Conservation (phyloP, 2,113 vertebrate species). For the Willisornis vidua region DNA sequence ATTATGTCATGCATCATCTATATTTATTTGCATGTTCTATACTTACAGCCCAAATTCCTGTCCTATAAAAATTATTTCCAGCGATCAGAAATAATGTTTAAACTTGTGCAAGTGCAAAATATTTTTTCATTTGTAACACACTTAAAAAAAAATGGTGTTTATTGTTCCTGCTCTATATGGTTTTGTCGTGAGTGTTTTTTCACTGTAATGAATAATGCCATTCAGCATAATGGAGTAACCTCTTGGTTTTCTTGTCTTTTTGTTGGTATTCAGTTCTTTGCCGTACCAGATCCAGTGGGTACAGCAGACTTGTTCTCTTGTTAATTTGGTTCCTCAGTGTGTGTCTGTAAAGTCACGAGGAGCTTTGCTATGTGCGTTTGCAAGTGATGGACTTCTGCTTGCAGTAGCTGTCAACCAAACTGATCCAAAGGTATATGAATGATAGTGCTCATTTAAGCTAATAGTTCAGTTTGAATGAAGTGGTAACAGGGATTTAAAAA, state of each 20-base stretch:
- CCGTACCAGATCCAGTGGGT: constrained; percentile 81
- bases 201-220: not conserved
- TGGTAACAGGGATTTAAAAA: not conserved
- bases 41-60: accelerated
- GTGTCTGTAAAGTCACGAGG: constrained; percentile 88
- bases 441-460: not conserved
- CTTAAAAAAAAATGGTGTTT: not conserved
- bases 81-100: not conserved
- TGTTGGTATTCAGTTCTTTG: constrained; percentile 66
- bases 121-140: not conserved
- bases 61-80: not conserved
- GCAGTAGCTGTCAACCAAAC: constrained; percentile 90
- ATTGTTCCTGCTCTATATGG: not conserved
- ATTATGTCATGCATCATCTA: not conserved
- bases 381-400: constrained; percentile 85
- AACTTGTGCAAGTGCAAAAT: not conserved
- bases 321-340: constrained; percentile 79
- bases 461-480: not conserved
- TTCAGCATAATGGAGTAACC: not conserved
- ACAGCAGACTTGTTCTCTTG: constrained; percentile 79
- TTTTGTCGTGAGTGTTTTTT: not conserved
- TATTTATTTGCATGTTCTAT: not conserved
- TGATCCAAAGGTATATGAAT: constrained; percentile 82
- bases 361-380: constrained; percentile 84
- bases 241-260: not conserved